Percentiles rank a stretch among this genome's conserved stretches.
These are phyloP conservation scores for Colaptes auratus DNA, from an alignment of 2,113 vertebrate genomes.

Conservation along the genomic window DNA sequence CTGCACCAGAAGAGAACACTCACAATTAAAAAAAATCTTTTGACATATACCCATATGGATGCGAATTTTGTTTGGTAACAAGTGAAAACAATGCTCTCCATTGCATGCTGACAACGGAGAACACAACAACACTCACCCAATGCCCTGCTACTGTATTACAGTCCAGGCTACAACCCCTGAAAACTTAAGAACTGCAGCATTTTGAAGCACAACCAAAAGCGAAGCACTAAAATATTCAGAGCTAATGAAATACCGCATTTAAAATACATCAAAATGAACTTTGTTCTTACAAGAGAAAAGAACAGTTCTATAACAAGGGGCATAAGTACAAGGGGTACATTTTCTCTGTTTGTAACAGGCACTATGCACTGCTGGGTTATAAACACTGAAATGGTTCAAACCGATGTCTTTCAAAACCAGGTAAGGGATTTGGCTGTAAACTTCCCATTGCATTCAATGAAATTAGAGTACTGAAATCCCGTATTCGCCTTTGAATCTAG, in stretches of 20 bases:
- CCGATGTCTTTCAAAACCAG: background rate
- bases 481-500: background rate
- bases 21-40: conserved; percentile 9
- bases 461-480: background rate
- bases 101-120: background rate
- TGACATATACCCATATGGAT: background rate
- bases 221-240: background rate
- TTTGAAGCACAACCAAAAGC: background rate
- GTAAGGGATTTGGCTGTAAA: background rate
- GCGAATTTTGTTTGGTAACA: background rate
- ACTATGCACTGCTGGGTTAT: background rate
- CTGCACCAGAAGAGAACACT: background rate
- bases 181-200: background rate
- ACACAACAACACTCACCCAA: background rate
- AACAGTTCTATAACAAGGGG: background rate
- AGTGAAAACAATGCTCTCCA: background rate
- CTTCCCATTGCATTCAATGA: background rate
- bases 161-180: background rate
- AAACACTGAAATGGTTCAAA: background rate
- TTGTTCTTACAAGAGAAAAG: background rate
- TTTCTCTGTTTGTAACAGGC: background rate
- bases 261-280: background rate
- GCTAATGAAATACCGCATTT: background rate
- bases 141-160: background rate
- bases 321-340: background rate